Evolutionary conservation across 1,140 invertebrate species (phyloP).

Genomic region (Lepidurus packardi): DNA sequence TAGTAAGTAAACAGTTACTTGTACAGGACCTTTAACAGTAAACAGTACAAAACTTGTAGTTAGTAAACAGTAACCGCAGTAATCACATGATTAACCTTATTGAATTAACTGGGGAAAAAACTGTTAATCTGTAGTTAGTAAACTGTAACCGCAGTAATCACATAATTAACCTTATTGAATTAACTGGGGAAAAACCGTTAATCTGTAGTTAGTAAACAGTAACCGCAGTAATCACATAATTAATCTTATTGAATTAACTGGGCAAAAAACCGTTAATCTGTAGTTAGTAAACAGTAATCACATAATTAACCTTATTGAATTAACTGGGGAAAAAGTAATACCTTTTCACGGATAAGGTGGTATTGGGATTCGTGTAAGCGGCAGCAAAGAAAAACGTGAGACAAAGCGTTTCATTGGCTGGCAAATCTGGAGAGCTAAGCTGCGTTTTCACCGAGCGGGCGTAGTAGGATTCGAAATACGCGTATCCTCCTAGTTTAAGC

Average conservation of each 20-base stretch:
- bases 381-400: conserved; percentile 31
- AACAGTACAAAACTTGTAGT: no score
- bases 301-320: no score
- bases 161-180: no score
- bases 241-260: no score
- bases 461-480: conserved; percentile 20
- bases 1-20: no score
- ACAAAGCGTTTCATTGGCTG: conserved; percentile 27
- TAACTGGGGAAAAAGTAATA: not conserved
- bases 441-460: conserved; percentile 18
- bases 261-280: no score
- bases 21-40: no score
- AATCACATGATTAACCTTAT: no score
- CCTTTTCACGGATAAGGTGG: conserved; percentile 28
- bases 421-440: conserved; percentile 23
- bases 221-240: no score
- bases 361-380: conserved; percentile 28
- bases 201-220: not conserved
- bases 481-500: conserved; percentile 27
- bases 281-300: not conserved
- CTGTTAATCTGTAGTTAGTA: no score
- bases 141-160: not conserved
- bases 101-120: no score
- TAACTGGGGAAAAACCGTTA: not conserved
- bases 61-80: not conserved